Base-by-base conservation (phyloP, 2,888 invertebrate genomes). In the Myopa testacea region DNA sequence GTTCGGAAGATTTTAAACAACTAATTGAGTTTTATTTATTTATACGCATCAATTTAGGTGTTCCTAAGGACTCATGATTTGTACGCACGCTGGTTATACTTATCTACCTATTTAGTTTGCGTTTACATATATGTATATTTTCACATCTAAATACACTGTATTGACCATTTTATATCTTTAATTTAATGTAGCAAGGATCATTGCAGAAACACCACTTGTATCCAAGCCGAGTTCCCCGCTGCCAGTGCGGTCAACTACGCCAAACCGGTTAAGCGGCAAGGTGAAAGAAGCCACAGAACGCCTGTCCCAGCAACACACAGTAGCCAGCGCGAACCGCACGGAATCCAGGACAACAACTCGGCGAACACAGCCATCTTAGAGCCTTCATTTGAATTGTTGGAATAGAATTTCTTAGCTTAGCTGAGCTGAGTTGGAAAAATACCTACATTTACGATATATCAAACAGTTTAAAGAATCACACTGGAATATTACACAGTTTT, bases 201-300 rank as follows among this genome's bases (percentile, higher is more conserved):
- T 81, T 79, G 75, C 80, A 81, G 86, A 82, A 81, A 80, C 80
- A 71, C 80, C 80, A 73, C 85, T 86, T 80, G 85, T 87, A 78
- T 90, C 88, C 75, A 85, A 89, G 85, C 89, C 90, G 81, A 88
- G 88, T 77, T 90, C 91, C 4, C 87, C 87, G 77, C 80, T 84
- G 80, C 85, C 84, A 74, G 83, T 83, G 76, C 86, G 85, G 77
- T 81, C 82, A 77, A 71, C 82, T 77, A 84, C 89, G 81, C 82
- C 87, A 82, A 86, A 89, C 83, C 88, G 90, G 87, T 87, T 91
- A 88, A 90, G 90, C 80, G 89, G 88, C 82, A 88, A 90, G 50
- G 88, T 90, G 14, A 88, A 89, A 69, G 90, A 90, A 82, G 90
- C 90, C 79, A 88, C 89, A 78, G 86, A 90, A 84, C 86, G 90